Base-by-base conservation (phyloP, 2,888 invertebrate genomes). In the Chrysolina oricalcia region DNA sequence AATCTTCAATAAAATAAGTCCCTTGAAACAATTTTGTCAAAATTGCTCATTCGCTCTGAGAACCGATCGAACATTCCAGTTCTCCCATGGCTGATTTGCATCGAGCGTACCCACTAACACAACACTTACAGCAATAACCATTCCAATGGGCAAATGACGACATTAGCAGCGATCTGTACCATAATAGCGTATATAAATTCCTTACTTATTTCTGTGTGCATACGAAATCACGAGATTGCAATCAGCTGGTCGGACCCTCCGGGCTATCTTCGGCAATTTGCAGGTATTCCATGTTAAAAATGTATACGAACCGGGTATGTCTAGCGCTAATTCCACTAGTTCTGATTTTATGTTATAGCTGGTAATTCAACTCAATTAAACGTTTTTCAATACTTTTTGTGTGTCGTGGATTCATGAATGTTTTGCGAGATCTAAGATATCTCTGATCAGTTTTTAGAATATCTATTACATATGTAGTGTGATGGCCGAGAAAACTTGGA, bases 171-270 rank as follows among this genome's bases (percentile, higher is more conserved):
- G 81, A 82, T 83, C 81, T 77, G 76, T 80, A 79, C 83, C 75
- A 78, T 85, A 85, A 85, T 85, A 82, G 82, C 83, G 75, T 75
- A 78, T 81, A 83, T 85, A 84, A 84, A 85, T 85, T 83, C 81
- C 76, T 70, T 72, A 78, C 80, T 83, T 83, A 81, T 83, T 78
- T 80, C 79, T 78, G 79, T 79, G 82, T 81, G 82, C 82, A 83
- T 84, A 80, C 82, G 82, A 84, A 85, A 84, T 84, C 81, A 81
- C 78, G 79, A 82, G 85, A 85, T 85, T 82, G 82, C 81, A 79
- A 85, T 85, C 84, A 76, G 75, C 73, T 78, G 50, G 17, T 79
- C 76, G 75, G 73, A 75, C 77, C 80, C 85, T 82, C 70, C 74
- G 78, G 78, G 83, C 83, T 62, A 80, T 79, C 73, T 77, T 74